Conservation (phyloP, 2,113 vertebrate genomes). For the Syngnathus typhle region DNA sequence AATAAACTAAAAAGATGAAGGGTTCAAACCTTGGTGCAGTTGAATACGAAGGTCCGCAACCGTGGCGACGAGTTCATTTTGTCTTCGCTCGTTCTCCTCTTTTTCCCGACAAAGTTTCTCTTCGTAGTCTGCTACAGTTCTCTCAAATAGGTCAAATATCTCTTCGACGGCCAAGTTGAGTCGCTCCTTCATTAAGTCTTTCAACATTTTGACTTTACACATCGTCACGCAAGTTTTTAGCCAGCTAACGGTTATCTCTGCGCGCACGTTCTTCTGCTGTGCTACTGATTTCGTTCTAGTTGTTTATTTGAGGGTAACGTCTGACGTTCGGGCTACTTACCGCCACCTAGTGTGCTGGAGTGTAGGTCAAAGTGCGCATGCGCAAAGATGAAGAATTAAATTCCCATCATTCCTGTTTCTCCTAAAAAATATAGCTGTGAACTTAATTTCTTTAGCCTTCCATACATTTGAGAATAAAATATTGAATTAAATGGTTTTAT, state of each 20-base stretch:
- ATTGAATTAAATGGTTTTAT: no score
- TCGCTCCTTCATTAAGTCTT: background rate
- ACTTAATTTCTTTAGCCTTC: no score
- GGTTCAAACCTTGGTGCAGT: background rate
- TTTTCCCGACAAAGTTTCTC: background rate
- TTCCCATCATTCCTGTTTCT: no score
- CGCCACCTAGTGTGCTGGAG: no score
- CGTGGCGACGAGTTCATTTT: background rate
- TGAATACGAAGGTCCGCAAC: background rate
- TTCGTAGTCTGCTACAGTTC: background rate
- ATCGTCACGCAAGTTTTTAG: background rate
- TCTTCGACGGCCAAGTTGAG: background rate
- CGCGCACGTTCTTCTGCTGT: background rate
- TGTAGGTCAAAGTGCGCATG: no score
- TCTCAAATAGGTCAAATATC: background rate
- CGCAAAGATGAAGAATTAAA: no score
- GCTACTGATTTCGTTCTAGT: no score
- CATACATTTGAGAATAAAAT: no score
- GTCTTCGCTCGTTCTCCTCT: background rate
- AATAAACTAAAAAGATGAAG: background rate
- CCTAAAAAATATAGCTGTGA: no score
- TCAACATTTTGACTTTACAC: conserved; percentile 1
- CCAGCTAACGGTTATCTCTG: background rate
- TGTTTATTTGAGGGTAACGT: no score
- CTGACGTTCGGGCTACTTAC: no score